A percentile compares a stretch with the other conserved stretches of the same genome.
Evolutionary conservation across 2,797 vertebrate genomes (phyloP).

Genomic region (Chromobotia macracanthus): DNA sequence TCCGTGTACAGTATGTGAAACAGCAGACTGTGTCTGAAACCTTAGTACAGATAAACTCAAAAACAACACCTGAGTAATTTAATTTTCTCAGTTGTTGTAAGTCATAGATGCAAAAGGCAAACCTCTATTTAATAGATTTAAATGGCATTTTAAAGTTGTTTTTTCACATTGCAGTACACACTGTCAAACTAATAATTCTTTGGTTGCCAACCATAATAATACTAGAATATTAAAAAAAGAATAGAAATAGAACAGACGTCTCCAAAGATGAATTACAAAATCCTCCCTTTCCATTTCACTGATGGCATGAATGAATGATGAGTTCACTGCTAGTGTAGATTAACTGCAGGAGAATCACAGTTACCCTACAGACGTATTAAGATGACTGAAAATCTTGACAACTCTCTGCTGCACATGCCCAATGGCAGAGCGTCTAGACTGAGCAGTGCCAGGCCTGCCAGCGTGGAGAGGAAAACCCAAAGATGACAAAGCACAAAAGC

Average conservation of each 20-base stretch:
- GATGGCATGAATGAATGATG: neutral
- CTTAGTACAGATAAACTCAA: too few species aligned
- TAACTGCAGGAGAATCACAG: constrained; percentile 7
- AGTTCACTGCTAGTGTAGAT: constrained; percentile 16
- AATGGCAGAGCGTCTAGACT: constrained; percentile 31
- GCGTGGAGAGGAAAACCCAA: constrained; percentile 32
- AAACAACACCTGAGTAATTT: too few species aligned
- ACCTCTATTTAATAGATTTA: too few species aligned
- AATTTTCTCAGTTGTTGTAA: too few species aligned
- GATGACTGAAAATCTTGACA: constrained; percentile 48
- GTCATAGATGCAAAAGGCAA: too few species aligned
- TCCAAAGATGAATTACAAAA: neutral
- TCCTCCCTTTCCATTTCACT: neutral
- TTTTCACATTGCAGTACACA: neutral
- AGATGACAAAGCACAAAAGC: constrained; percentile 58
- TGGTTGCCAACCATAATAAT: neutral
- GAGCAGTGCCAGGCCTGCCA: constrained; percentile 43
- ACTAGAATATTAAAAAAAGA: neutral
- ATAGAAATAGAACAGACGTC: neutral
- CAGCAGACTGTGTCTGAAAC: too few species aligned
- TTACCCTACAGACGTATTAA: constrained; percentile 40
- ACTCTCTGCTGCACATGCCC: constrained; percentile 29
- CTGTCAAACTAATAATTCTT: neutral
- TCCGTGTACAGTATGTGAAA: too few species aligned
- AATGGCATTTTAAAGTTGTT: too few species aligned